Conservation (phyloP, 2,797 vertebrate genomes). For the Anas georgica region DNA sequence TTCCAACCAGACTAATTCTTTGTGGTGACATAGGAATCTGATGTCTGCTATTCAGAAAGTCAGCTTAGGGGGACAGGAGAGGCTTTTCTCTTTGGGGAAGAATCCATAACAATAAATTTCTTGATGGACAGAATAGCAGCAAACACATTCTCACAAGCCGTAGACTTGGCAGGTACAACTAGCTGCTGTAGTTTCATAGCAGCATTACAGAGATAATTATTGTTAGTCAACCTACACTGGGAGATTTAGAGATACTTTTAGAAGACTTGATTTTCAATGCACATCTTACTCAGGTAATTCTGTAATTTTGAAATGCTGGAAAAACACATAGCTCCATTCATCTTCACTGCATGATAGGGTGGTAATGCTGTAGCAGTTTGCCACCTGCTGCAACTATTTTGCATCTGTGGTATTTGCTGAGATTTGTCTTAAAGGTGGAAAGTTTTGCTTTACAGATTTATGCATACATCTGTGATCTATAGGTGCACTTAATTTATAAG, state of each 20-base stretch:
- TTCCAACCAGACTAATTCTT: not conserved
- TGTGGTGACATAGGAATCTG: not conserved
- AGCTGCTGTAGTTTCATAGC: not conserved
- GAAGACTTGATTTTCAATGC: not conserved
- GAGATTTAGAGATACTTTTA: not conserved
- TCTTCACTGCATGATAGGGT: constrained; percentile 42
- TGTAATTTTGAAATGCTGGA: constrained; percentile 20
- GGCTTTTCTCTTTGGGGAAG: not conserved
- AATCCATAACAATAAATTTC: not conserved
- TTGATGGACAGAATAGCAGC: not conserved
- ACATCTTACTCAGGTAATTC: constrained; percentile 32
- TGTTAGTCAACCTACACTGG: not conserved
- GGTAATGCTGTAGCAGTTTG: constrained; percentile 47
- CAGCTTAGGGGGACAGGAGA: fast-evolving
- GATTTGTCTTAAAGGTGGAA: constrained; percentile 51
- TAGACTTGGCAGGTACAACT: not conserved
- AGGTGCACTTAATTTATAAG: too few species aligned
- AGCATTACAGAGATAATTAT: not conserved
- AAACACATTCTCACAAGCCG: not conserved
- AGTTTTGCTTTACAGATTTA: constrained; percentile 32
- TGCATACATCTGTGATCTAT: not conserved
- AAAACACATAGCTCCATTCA: constrained; percentile 28
- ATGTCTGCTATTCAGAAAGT: not conserved
- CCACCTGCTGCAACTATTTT: constrained; percentile 55
- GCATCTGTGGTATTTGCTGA: constrained; percentile 42